phyloP scores from a whole-genome alignment of 2,888 invertebrate species.

The Melanostoma scalare region DNA sequence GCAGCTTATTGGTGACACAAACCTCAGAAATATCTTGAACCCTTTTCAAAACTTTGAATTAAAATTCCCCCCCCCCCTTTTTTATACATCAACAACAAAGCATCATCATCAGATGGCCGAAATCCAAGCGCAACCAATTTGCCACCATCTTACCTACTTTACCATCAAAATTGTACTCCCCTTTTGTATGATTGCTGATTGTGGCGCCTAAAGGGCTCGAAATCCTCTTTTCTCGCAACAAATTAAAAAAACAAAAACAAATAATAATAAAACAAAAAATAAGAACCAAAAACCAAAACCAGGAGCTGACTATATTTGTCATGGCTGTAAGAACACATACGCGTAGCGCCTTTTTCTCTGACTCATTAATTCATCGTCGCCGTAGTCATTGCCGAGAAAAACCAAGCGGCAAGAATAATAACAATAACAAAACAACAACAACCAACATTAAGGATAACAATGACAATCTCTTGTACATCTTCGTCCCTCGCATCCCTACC shows the following conservation, averaged over 20 bases:
- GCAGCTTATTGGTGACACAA: background rate
- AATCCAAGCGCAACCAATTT: conserved; percentile 46
- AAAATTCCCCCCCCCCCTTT: conserved; percentile 31
- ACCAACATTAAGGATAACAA: conserved; percentile 72
- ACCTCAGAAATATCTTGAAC: conserved; percentile 26
- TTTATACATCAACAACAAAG: conserved; percentile 28
- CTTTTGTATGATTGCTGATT: conserved; percentile 43
- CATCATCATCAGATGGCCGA: conserved; percentile 60
- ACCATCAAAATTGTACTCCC: conserved; percentile 13
- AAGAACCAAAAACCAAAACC: conserved; percentile 19
- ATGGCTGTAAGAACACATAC: conserved; percentile 59
- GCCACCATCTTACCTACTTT: conserved; percentile 1
- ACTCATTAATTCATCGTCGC: conserved; percentile 71
- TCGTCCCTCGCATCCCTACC: conserved; percentile 4
- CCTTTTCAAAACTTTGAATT: conserved; percentile 67
- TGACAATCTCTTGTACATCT: conserved; percentile 69
- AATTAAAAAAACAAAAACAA: conserved; percentile 51
- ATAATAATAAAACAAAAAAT: conserved; percentile 10
- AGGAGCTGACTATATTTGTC: conserved; percentile 61
- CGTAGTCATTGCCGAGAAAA: conserved; percentile 35
- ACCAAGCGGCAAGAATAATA: conserved; percentile 49
- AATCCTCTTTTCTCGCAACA: conserved; percentile 61
- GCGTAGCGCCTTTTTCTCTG: conserved; percentile 53
- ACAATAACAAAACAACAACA: conserved; percentile 53
- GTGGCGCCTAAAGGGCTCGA: conserved; percentile 65